Conservation (phyloP, 2,797 vertebrate genomes). For the Heliangelus exortis region DNA sequence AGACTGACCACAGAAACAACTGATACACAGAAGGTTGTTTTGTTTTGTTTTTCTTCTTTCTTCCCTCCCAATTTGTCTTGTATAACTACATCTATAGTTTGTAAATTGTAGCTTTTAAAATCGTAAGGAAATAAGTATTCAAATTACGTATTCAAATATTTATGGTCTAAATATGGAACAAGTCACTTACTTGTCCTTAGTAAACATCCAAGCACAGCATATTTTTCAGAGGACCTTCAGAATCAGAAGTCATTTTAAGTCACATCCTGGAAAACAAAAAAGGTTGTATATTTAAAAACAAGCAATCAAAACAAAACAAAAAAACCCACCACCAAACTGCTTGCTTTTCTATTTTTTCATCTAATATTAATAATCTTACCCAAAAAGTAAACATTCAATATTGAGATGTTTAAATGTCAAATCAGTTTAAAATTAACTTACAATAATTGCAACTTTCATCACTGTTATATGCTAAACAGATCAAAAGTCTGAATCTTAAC, state of each 20-base stretch:
- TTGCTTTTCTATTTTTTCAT: background rate
- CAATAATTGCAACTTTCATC: background rate
- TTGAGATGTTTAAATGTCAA: background rate
- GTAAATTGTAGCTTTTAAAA: background rate
- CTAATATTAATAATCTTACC: background rate
- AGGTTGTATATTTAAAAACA: background rate
- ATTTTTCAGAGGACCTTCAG: slow-evolving; percentile 46
- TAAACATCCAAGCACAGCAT: slow-evolving; percentile 24
- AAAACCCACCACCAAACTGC: too few species aligned
- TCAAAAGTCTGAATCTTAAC: background rate
- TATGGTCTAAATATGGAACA: background rate
- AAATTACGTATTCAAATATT: background rate
- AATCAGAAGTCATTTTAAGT: slow-evolving; percentile 55
- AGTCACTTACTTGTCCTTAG: slow-evolving; percentile 58
- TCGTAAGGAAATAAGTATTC: background rate
- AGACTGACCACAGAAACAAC: background rate
- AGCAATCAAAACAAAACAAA: too few species aligned
- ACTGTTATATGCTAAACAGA: background rate
- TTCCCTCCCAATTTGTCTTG: background rate
- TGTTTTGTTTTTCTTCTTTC: too few species aligned
- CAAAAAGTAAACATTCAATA: background rate
- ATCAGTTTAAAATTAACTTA: background rate
- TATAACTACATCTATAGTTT: background rate
- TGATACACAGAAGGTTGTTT: background rate
- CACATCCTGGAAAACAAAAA: slow-evolving; percentile 57